Percentiles rank a stretch among this genome's conserved stretches.
phyloP scores from a whole-genome alignment of 1,140 invertebrate genomes.

The Andrena cerasifolii region DNA sequence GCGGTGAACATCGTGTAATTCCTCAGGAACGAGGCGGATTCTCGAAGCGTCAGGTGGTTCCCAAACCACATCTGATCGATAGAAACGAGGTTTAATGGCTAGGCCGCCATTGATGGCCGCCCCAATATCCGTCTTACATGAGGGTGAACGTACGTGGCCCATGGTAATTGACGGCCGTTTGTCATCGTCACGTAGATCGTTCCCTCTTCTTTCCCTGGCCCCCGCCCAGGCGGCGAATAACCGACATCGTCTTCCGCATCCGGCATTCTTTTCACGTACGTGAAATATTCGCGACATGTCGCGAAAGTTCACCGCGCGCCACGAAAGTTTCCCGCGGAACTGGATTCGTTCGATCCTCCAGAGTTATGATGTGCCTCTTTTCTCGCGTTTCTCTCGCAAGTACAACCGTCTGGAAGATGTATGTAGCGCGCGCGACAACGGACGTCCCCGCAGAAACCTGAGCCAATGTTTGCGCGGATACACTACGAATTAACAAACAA shows the following conservation, averaged over 20 bases:
- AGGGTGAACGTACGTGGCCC: slow-evolving; percentile 35
- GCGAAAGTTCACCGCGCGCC: slow-evolving; percentile 25
- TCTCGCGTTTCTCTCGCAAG: neutral
- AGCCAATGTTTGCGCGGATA: neutral
- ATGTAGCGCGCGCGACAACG: slow-evolving; percentile 30
- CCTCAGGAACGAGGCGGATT: slow-evolving; percentile 58
- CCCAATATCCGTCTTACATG: slow-evolving; percentile 42
- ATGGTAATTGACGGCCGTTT: slow-evolving; percentile 54
- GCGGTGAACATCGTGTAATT: slow-evolving; percentile 64
- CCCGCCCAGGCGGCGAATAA: neutral
- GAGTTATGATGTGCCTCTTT: slow-evolving; percentile 42
- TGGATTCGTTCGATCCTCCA: slow-evolving; percentile 40
- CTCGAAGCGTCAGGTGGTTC: slow-evolving; percentile 65
- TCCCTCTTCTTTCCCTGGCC: neutral
- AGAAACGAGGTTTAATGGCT: slow-evolving; percentile 54
- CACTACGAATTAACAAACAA: too few species aligned
- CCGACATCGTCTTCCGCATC: slow-evolving; percentile 1
- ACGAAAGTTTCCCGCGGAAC: slow-evolving; percentile 48
- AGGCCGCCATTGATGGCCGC: slow-evolving; percentile 35
- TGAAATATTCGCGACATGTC: slow-evolving; percentile 52
- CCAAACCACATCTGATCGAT: slow-evolving; percentile 59
- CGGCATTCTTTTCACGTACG: slow-evolving; percentile 51
- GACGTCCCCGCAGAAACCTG: neutral
- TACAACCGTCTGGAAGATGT: neutral
- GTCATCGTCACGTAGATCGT: neutral